Percentiles rank a stretch among this genome's conserved stretches.
Conservation (phyloP, 2,888 invertebrate species). For the Leptopilina syphax region DNA sequence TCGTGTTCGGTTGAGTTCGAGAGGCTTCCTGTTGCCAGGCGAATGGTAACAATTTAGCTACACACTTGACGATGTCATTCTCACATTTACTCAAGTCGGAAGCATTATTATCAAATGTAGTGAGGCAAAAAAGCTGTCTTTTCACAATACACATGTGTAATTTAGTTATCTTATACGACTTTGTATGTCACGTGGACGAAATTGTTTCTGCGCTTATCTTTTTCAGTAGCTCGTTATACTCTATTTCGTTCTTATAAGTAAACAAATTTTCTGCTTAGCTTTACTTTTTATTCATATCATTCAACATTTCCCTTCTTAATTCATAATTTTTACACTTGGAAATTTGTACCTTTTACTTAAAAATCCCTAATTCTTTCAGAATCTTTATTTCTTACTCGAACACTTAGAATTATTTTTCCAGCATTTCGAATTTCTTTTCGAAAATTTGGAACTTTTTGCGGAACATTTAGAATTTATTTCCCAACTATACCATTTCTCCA, state of each 20-base stretch:
- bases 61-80: conserved; percentile 37
- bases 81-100: conserved; percentile 34
- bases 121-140: conserved; percentile 31
- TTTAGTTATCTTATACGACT: conserved; percentile 3
- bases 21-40: conserved; percentile 41
- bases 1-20: conserved; percentile 31
- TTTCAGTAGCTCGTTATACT: neutral
- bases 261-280: neutral
- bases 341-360: no score
- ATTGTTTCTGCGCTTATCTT: conserved; percentile 7
- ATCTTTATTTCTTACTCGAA: no score
- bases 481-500: no score
- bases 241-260: neutral
- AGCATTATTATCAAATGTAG: conserved; percentile 38
- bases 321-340: no score
- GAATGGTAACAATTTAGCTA: conserved; percentile 37
- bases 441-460: no score
- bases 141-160: conserved; percentile 29
- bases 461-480: no score
- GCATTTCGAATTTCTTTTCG: no score
- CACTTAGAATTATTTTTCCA: no score
- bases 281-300: neutral
- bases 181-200: conserved; percentile 7
- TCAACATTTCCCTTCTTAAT: no score
- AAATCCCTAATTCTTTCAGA: no score